Conservation (phyloP, 1,140 invertebrate genomes). For the Thalassaphorura encarpata region DNA sequence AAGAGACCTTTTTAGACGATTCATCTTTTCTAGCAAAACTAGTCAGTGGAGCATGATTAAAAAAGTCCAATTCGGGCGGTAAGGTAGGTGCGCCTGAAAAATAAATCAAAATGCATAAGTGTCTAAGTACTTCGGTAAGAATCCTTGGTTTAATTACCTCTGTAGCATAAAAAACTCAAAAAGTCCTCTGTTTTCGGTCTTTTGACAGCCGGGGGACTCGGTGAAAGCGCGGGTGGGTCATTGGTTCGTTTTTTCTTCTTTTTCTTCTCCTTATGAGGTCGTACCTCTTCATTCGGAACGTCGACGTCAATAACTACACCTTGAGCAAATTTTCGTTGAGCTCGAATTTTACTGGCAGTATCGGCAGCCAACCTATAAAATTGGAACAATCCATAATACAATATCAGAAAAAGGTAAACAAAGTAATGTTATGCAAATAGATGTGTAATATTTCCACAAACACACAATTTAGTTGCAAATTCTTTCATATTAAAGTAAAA, state of each 20-base stretch:
- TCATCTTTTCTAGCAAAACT: neutral
- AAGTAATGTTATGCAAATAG: no score
- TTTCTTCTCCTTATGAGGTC: constrained; percentile 41
- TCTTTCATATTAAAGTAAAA: no score
- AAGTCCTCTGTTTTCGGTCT: constrained; percentile 83
- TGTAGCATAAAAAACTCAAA: constrained; percentile 74
- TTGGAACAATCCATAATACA: no score
- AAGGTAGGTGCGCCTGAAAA: constrained; percentile 55
- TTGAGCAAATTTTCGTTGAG: constrained; percentile 84
- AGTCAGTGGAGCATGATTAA: constrained; percentile 44
- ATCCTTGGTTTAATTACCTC: constrained; percentile 46
- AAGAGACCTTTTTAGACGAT: neutral
- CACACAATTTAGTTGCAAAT: no score
- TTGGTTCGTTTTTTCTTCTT: constrained; percentile 39
- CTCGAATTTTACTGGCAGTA: no score
- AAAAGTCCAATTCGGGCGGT: constrained; percentile 62
- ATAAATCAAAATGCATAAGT: constrained; percentile 7
- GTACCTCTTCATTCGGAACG: no score
- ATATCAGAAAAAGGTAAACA: no score
- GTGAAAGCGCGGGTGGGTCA: constrained; percentile 42
- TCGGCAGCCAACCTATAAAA: no score
- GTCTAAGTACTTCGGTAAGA: neutral
- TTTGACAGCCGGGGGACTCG: constrained; percentile 49
- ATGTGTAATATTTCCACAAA: no score
- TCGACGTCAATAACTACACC: constrained; percentile 52